phyloP scores from a whole-genome alignment of 2,797 vertebrate genomes.

The Sorex maritimensis region DNA sequence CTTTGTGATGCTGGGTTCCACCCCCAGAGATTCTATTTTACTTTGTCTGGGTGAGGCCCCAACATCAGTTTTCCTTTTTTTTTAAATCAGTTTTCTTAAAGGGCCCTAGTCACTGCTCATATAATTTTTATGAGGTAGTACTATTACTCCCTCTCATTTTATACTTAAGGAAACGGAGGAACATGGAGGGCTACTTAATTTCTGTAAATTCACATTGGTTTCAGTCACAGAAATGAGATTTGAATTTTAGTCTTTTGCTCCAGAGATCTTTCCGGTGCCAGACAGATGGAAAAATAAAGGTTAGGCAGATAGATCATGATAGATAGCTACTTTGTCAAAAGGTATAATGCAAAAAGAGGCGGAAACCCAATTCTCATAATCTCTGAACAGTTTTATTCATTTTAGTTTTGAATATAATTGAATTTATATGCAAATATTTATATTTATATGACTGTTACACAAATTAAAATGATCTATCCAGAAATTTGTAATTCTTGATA shows the following conservation, averaged over 20 bases:
- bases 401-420: constrained; percentile 53
- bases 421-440: constrained; percentile 54
- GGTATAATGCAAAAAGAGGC: not conserved
- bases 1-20: not conserved
- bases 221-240: constrained; percentile 6
- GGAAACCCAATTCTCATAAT: not conserved
- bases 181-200: not conserved
- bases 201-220: not conserved
- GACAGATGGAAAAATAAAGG: not conserved
- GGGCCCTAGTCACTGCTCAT: not conserved
- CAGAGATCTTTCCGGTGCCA: not conserved
- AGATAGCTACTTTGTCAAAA: not conserved
- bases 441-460: constrained; percentile 25
- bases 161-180: constrained; percentile 45
- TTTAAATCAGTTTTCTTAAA: not conserved
- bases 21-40: constrained; percentile 14
- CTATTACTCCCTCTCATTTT: constrained; percentile 29
- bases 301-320: not conserved
- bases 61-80: not conserved
- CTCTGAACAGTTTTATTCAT: not conserved
- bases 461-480: not conserved
- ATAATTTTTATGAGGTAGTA: not conserved
- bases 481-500: constrained; percentile 28
- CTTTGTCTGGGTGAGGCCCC: not conserved
- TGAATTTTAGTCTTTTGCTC: not conserved